phyloP scores from a whole-genome alignment of 2,113 vertebrate genomes.

The Pangasianodon hypophthalmus region DNA sequence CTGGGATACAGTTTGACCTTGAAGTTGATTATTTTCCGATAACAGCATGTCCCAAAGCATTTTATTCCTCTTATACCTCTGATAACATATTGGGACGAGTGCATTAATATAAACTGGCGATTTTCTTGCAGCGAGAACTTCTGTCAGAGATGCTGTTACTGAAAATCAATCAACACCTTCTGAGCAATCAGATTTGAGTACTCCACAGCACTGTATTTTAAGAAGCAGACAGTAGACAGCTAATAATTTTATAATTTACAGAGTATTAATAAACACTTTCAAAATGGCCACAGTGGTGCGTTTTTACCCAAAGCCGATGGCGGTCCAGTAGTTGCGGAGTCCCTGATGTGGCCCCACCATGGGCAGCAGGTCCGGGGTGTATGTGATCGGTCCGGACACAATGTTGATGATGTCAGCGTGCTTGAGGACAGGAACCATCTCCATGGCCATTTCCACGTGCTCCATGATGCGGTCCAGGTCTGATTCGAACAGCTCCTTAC shows the following conservation, averaged over 20 bases:
- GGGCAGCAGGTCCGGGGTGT: slow-evolving; percentile 93
- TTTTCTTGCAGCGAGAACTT: not conserved
- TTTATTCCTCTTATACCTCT: too few species aligned
- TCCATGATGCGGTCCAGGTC: slow-evolving; percentile 96
- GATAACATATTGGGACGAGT: not conserved
- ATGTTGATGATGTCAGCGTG: slow-evolving; percentile 90
- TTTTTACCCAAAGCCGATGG: slow-evolving; percentile 89
- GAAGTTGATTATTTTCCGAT: not conserved
- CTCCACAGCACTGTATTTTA: not conserved
- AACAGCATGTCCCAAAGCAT: too few species aligned
- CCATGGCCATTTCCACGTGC: slow-evolving; percentile 91
- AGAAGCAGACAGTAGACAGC: not conserved
- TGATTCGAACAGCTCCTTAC: slow-evolving; percentile 96
- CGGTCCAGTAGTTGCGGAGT: slow-evolving; percentile 91
- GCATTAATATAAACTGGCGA: not conserved
- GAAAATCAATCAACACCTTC: not conserved
- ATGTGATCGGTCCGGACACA: slow-evolving; percentile 94
- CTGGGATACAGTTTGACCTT: not conserved
- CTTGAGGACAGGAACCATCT: slow-evolving; percentile 90
- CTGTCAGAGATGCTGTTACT: not conserved
- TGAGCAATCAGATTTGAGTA: not conserved
- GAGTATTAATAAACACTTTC: not conserved
- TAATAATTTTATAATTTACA: not conserved
- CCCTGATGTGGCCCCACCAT: slow-evolving; percentile 95
- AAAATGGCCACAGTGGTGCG: not conserved